Conservation (phyloP, 2,797 vertebrate species). For the Myotis vivesi region DNA sequence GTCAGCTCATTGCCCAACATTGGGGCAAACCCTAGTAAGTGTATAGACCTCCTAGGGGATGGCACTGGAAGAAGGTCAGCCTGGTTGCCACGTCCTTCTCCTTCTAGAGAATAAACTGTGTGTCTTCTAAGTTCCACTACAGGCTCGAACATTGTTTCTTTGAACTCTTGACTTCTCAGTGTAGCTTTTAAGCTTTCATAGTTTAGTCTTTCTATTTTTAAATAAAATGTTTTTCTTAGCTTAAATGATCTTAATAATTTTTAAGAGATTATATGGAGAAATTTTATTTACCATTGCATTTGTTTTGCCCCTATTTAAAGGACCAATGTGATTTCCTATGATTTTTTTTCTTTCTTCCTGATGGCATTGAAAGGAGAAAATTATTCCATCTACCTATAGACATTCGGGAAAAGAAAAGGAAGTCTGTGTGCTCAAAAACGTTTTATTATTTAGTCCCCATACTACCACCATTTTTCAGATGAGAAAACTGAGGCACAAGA, state of each 20-base stretch:
- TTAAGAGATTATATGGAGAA: background rate
- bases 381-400: background rate
- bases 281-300: background rate
- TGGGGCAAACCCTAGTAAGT: background rate
- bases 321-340: background rate
- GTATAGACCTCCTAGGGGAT: background rate
- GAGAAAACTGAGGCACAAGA: background rate
- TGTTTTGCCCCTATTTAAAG: background rate
- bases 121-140: background rate
- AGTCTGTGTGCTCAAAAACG: background rate
- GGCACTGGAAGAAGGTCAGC: background rate
- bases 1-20: background rate
- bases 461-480: background rate
- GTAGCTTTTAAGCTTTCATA: background rate
- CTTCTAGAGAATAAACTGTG: background rate
- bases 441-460: background rate
- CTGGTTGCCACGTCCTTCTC: background rate
- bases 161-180: background rate
- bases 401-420: background rate
- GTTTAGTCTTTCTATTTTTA: background rate
- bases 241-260: background rate
- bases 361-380: background rate
- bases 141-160: background rate
- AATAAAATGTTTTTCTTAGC: slow-evolving; percentile 1
- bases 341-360: background rate